These are phyloP conservation scores for Heteromyza rotundicornis DNA, from an alignment of 2,888 invertebrate genomes.

Conservation along the genomic window DNA sequence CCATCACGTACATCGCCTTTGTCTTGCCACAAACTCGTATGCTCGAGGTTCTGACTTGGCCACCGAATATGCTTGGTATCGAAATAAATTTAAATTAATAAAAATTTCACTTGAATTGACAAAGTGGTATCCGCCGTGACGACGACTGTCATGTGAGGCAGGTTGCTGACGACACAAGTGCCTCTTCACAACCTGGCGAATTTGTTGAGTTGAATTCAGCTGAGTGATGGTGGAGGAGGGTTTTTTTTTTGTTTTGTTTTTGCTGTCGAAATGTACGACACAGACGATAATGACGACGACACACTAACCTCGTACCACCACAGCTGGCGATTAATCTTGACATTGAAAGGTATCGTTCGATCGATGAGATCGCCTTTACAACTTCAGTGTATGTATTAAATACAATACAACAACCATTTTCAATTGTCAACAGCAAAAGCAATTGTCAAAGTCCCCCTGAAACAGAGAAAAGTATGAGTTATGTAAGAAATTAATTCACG, in stretches of 20 bases:
- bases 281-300: too few relatives aligned
- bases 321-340: conserved; percentile 54
- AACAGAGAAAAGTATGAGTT: not conserved
- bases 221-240: not conserved
- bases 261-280: conserved; percentile 8
- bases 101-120: conserved; percentile 57
- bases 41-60: too few relatives aligned
- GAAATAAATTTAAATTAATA: conserved; percentile 53
- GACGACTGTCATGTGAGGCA: conserved; percentile 29
- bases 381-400: not conserved
- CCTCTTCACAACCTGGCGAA: conserved; percentile 52
- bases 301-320: conserved; percentile 42
- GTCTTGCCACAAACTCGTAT: too few relatives aligned
- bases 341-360: conserved; percentile 43
- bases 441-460: not conserved
- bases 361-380: not conserved
- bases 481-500: not conserved
- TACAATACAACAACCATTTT: conserved; percentile 17
- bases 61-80: too few relatives aligned
- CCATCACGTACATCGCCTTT: too few relatives aligned
- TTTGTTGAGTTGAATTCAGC: not conserved
- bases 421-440: conserved; percentile 36
- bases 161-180: conserved; percentile 42
- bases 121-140: conserved; percentile 55
- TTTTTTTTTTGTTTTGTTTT: not conserved